These are phyloP conservation scores for Rhadinocentrus ornatus DNA, from an alignment of 2,797 vertebrate species.

Conservation along the genomic window DNA sequence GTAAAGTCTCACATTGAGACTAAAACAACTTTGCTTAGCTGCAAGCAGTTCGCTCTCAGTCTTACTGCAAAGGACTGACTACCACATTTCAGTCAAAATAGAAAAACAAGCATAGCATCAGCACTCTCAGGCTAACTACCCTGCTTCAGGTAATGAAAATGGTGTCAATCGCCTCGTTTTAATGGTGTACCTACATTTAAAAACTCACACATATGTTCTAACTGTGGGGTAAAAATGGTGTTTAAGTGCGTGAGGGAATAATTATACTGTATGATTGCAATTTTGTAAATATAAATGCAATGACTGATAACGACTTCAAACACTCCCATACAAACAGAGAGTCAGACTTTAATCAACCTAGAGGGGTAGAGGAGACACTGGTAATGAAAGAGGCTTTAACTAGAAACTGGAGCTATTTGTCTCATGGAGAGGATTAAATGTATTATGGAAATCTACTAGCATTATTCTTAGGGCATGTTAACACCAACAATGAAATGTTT, in stretches of 20 bases:
- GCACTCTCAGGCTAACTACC: neutral
- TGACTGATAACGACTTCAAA: conserved; percentile 12
- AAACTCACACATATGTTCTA: neutral
- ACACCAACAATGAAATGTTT: conserved; percentile 9
- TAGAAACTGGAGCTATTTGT: conserved; percentile 52
- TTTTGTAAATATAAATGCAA: too few species aligned
- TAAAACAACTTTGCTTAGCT: neutral
- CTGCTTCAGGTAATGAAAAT: neutral
- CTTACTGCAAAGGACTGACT: neutral
- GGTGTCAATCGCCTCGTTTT: neutral
- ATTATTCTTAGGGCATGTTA: conserved; percentile 37
- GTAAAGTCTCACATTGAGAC: neutral
- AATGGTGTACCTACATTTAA: neutral
- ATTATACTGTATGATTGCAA: neutral
- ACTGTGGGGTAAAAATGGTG: neutral
- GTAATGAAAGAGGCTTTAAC: conserved; percentile 44
- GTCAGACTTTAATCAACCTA: conserved; percentile 40
- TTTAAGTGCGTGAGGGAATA: neutral
- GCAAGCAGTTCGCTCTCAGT: neutral
- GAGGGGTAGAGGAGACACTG: conserved; percentile 23
- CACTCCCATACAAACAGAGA: conserved; percentile 11
- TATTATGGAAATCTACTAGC: conserved; percentile 32
- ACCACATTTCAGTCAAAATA: neutral
- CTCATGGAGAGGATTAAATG: conserved; percentile 52
- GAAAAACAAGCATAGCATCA: neutral